Evolutionary conservation across 2,888 invertebrate species (phyloP).

Genomic region (Scelioninae gen. 2): DNA sequence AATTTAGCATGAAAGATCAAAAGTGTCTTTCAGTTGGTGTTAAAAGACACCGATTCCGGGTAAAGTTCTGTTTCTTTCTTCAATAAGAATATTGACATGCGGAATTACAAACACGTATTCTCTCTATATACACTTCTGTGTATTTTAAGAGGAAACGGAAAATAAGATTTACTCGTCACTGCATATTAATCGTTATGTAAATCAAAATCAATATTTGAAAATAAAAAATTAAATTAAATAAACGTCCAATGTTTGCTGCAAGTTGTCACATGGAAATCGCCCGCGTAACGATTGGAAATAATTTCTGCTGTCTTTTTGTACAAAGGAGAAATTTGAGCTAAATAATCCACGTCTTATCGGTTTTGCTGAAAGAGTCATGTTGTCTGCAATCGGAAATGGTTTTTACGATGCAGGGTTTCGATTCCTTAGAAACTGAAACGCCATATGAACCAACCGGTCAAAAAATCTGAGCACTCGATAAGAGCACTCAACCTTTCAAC

Average conservation of each 20-base stretch:
- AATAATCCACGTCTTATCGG: too few relatives aligned
- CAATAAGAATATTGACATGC: not conserved
- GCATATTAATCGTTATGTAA: not conserved
- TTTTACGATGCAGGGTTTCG: slow-evolving; percentile 43
- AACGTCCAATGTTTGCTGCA: not conserved
- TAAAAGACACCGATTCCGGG: slow-evolving; percentile 4
- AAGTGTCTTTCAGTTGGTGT: slow-evolving; percentile 3
- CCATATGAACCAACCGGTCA: slow-evolving; percentile 22
- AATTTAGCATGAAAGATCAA: not conserved
- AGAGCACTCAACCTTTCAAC: slow-evolving; percentile 42
- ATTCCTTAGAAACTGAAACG: slow-evolving; percentile 54
- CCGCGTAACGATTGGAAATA: too few relatives aligned
- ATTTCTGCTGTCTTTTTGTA: not conserved
- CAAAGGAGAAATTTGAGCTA: too few relatives aligned
- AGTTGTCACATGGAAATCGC: too few relatives aligned
- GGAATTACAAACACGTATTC: not conserved
- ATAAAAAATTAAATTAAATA: not conserved
- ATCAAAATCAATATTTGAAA: not conserved
- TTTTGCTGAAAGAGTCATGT: slow-evolving; percentile 43
- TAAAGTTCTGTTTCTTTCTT: slow-evolving; percentile 3
- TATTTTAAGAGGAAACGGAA: not conserved
- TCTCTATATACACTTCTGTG: not conserved
- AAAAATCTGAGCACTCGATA: slow-evolving; percentile 41
- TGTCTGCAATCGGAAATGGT: slow-evolving; percentile 37
- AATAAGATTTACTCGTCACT: not conserved